Base-by-base conservation (phyloP, 1,140 invertebrate genomes). In the Drosophila willistoni region DNA sequence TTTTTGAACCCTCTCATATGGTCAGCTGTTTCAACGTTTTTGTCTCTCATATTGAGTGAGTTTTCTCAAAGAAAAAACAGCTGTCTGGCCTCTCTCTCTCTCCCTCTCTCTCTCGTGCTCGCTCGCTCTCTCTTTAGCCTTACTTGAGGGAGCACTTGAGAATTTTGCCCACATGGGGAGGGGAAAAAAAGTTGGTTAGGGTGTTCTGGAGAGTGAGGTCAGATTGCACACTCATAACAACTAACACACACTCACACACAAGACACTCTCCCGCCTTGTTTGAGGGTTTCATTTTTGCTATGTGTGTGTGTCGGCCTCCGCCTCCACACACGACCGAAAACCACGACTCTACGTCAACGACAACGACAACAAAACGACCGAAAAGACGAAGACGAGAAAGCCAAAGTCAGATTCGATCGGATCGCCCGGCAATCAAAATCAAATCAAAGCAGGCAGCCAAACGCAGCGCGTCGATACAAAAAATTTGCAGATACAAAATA, bases 371-470 rank as follows among this genome's bases (percentile, higher is more conserved):
- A 36, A 29, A 7, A 56, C 14, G 12, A 55, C 66, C 60, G 22
- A 41, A 47, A 64, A 36, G 72, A 68, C 64, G 57, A 75, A 76
- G 63, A 61, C 59, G 57, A 65, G 63, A 70, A 62, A 55, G 34
- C 17, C 36, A 34, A 68, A 34, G 39, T 59, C 65, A 34, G 56
- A 60, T 68, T 69, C 76, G 70, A 66, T 78, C 70, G 56, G 74
- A 81, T 85, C 79, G 82, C 44, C 68, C 44, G 56, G 61, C 68
- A 68, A 75, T 76, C 68, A 71, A 85, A 36, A 82, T 85, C 82
- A 85, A 85, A 85, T 85, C 82, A 82, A 87, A 73, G 70, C 83
- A 68, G 79, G 63, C 82, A 73, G 79, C 54, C 82, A 74, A 85
- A 85, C 79, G 66, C 83, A 87, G 57, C 83, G 82, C 79, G 79